Evolutionary conservation across 37 sponge, comb jelly and placozoan species (phyloP).

Genomic region (Halichondria panicea): DNA sequence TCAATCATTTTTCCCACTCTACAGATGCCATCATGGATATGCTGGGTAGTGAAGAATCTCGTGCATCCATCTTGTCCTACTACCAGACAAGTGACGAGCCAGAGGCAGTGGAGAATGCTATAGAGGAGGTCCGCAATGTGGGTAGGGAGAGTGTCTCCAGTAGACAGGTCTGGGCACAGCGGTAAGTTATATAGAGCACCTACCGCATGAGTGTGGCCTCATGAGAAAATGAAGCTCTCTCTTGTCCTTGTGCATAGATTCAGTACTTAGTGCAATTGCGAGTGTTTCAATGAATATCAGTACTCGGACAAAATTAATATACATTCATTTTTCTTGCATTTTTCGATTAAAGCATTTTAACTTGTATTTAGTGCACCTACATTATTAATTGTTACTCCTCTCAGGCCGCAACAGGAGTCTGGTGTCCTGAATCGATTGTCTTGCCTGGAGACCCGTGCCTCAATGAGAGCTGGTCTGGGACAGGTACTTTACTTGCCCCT

Average conservation of each 20-base stretch:
- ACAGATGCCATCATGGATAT: constrained; percentile 87
- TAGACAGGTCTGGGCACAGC: not conserved
- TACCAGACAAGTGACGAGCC: constrained; percentile 47
- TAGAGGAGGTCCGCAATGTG: constrained; percentile 7
- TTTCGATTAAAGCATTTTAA: too few species aligned
- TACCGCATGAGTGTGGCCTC: too few species aligned
- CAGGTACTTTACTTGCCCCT: constrained; percentile 62
- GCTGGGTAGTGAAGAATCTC: constrained; percentile 52
- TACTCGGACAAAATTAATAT: not conserved
- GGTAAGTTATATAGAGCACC: not conserved
- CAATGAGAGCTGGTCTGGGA: constrained; percentile 21
- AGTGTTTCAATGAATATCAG: too few species aligned
- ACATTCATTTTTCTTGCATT: not conserved
- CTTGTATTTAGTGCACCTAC: too few species aligned
- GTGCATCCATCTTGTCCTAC: constrained; percentile 37
- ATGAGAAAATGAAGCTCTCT: too few species aligned
- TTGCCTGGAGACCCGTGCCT: constrained; percentile 68
- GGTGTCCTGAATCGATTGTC: constrained; percentile 13
- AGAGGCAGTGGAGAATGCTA: constrained; percentile 38
- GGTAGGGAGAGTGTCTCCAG: not conserved
- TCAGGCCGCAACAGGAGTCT: constrained; percentile 2
- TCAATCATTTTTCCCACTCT: not conserved
- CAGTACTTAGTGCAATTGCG: too few species aligned
- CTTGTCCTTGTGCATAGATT: not conserved
- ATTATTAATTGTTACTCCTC: not conserved